Percentiles rank a stretch among this genome's conserved stretches.
Conservation (phyloP, 2,797 vertebrate genomes). For the Melanotaenia maccullochi region DNA sequence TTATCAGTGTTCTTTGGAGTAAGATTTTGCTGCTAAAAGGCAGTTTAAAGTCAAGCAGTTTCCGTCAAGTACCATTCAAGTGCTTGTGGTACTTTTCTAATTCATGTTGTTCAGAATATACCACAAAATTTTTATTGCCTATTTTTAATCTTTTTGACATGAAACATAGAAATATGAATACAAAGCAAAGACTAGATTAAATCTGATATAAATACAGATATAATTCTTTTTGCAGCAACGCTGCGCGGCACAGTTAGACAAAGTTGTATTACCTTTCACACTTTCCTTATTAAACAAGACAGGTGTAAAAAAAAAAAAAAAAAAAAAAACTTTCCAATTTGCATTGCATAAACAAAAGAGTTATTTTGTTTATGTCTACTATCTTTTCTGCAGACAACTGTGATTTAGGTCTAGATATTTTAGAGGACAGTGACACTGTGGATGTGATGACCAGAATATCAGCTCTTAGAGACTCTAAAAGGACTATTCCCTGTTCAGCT, state of each 20-base stretch:
- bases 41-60: background rate
- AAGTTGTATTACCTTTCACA: too few species aligned
- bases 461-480: slow-evolving; percentile 59
- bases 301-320: background rate
- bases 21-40: too few species aligned
- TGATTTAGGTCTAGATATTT: slow-evolving; percentile 46
- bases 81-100: background rate
- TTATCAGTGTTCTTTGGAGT: background rate
- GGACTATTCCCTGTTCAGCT: slow-evolving; percentile 35
- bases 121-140: background rate
- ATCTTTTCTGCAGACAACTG: slow-evolving; percentile 40
- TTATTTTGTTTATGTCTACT: slow-evolving; percentile 41
- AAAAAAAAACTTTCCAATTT: background rate
- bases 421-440: slow-evolving; percentile 38
- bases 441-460: slow-evolving; percentile 24
- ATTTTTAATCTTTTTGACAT: background rate
- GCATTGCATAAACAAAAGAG: slow-evolving; percentile 1
- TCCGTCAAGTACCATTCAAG: background rate
- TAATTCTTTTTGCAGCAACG: background rate
- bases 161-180: background rate
- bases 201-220: background rate
- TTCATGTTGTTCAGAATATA: background rate
- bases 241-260: background rate
- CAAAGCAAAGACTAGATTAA: background rate
- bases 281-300: background rate